Conservation (phyloP, 2,113 vertebrate genomes). For the Poeciliopsis occidentalis region DNA sequence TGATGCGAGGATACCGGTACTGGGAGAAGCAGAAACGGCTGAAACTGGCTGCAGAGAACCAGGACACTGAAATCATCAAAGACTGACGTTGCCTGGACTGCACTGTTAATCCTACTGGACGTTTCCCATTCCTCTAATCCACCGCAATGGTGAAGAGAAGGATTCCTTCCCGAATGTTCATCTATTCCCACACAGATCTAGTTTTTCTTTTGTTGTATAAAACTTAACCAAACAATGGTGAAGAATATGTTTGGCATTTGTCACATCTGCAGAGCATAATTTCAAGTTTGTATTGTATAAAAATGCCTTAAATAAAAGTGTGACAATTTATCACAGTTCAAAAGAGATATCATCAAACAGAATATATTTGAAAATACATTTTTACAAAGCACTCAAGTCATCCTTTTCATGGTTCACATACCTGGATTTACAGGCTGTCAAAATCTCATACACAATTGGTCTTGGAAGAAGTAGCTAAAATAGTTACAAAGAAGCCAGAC, state of each 20-base stretch:
- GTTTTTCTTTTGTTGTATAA: conserved; percentile 15
- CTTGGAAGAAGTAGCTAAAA: conserved; percentile 49
- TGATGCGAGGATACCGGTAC: conserved; percentile 77
- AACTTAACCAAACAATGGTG: conserved; percentile 10
- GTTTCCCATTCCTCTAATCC: conserved; percentile 13
- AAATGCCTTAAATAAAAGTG: conserved; percentile 42
- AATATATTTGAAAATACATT: conserved; percentile 64
- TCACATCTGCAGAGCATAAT: conserved; percentile 1
- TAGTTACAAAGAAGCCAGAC: conserved; percentile 40
- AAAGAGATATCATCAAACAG: conserved; percentile 22
- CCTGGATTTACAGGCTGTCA: conserved; percentile 50
- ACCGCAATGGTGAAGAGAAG: conserved; percentile 10
- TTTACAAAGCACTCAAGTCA: conserved; percentile 56
- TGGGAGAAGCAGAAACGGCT: conserved; percentile 71
- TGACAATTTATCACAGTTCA: conserved; percentile 6
- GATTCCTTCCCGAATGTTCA: conserved; percentile 10
- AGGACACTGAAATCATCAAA: conserved; percentile 70
- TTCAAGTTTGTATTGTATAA: conserved; percentile 42
- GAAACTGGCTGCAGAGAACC: conserved; percentile 76
- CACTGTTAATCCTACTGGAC: conserved; percentile 28
- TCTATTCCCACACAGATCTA: background rate
- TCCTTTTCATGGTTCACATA: conserved; percentile 37
- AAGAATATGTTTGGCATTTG: conserved; percentile 1
- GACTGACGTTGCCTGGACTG: conserved; percentile 49
- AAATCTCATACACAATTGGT: conserved; percentile 73